phyloP scores from a whole-genome alignment of 2,888 invertebrate species.

The Dryobota labecula region DNA sequence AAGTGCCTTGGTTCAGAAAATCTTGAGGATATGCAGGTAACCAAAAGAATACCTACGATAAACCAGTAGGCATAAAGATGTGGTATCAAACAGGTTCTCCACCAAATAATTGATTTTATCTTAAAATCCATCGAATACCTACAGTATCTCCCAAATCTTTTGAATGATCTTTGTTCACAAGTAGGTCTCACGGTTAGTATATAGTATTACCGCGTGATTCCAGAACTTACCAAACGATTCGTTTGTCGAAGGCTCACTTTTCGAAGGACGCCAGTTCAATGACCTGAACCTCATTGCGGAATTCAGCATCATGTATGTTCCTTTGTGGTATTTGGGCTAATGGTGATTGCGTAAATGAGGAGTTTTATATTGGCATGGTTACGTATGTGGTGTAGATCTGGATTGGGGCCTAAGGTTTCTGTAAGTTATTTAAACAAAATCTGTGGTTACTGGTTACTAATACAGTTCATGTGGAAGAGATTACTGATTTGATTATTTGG shows the following conservation, averaged over 20 bases:
- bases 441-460: not conserved
- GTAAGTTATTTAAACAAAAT: not conserved
- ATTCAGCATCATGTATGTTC: constrained; percentile 16
- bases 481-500: too few relatives aligned
- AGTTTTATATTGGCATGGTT: not conserved
- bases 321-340: constrained; percentile 33
- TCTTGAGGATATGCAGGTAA: too few relatives aligned
- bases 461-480: too few relatives aligned
- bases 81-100: too few relatives aligned
- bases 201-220: constrained; percentile 25
- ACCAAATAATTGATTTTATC: too few relatives aligned
- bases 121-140: constrained; percentile 11
- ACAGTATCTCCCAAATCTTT: constrained; percentile 27
- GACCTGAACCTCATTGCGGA: constrained; percentile 22
- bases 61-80: too few relatives aligned
- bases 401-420: too few relatives aligned
- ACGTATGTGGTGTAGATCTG: not conserved
- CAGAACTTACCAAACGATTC: constrained; percentile 41
- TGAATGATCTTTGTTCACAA: constrained; percentile 55
- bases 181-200: constrained; percentile 43
- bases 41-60: too few relatives aligned
- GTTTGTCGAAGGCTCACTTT: constrained; percentile 13
- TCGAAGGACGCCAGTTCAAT: constrained; percentile 39
- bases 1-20: too few relatives aligned
- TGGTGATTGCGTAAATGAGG: constrained; percentile 21